Evolutionary conservation across 1,140 invertebrate species (phyloP).

Genomic region (Pygmarrhopalites habei): DNA sequence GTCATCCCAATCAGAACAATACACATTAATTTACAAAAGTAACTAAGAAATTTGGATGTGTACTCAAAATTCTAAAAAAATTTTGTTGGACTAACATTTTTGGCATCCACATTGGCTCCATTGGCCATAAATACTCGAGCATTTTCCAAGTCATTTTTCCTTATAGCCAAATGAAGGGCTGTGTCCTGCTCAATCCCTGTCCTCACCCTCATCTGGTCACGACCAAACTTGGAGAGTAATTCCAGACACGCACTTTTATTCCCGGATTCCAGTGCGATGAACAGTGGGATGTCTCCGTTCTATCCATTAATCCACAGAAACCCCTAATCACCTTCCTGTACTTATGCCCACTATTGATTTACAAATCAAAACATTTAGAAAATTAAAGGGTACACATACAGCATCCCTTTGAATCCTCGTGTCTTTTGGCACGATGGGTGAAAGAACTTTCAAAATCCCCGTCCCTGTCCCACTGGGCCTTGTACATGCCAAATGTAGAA

Average conservation of each 20-base stretch:
- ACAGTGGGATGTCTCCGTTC: conserved; percentile 89
- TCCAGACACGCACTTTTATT: conserved; percentile 88
- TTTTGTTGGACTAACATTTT: too few species aligned
- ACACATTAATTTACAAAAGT: too few species aligned
- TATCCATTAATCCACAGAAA: too few species aligned
- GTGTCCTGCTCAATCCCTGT: conserved; percentile 63
- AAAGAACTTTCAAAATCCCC: conserved; percentile 72
- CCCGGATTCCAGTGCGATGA: conserved; percentile 84
- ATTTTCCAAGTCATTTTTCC: conserved; percentile 83
- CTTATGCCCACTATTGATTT: too few species aligned
- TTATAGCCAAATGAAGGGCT: conserved; percentile 81
- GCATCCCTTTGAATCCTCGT: conserved; percentile 74
- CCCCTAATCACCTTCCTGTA: too few species aligned
- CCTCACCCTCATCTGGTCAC: conserved; percentile 69
- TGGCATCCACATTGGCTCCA: conserved; percentile 79
- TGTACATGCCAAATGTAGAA: conserved; percentile 82
- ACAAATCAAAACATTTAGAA: too few species aligned
- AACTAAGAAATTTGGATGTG: too few species aligned
- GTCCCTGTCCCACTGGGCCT: conserved; percentile 82
- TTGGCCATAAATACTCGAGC: conserved; percentile 83
- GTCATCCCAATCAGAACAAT: too few species aligned
- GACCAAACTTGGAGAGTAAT: conserved; percentile 63
- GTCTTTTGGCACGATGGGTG: conserved; percentile 77
- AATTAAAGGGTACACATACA: too few species aligned
- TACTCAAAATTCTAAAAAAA: too few species aligned